Percentiles rank a stretch among this genome's conserved stretches.
Evolutionary conservation across 2,797 vertebrate genomes (phyloP).

Genomic region (Falco novaeseelandiae): DNA sequence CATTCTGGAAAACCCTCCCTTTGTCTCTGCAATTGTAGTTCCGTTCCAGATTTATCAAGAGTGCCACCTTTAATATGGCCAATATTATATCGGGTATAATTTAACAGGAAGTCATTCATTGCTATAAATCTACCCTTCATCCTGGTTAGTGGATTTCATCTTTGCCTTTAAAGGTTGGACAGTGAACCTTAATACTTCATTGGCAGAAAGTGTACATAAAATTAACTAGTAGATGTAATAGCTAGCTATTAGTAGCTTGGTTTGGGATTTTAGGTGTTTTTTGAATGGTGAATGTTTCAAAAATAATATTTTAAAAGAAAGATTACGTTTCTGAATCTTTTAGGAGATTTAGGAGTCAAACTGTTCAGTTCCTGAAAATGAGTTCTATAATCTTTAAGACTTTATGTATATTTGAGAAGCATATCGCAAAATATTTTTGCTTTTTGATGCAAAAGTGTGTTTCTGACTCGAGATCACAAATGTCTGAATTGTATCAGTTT

Average conservation of each 20-base stretch:
- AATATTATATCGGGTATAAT: neutral
- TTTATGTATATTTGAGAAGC: neutral
- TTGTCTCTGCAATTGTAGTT: rapidly evolving
- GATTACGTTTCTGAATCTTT: neutral
- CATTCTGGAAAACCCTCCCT: neutral
- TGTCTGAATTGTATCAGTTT: neutral
- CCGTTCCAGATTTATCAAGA: neutral
- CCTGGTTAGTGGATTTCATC: neutral
- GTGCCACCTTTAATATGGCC: neutral
- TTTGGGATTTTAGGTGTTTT: neutral
- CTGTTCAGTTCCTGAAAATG: neutral
- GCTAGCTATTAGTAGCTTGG: neutral
- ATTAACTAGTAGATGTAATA: neutral
- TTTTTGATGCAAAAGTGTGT: neutral
- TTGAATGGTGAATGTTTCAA: neutral
- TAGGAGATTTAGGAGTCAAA: neutral
- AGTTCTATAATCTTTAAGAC: neutral
- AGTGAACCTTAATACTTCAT: neutral
- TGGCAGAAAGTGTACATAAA: neutral
- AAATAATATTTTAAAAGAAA: neutral
- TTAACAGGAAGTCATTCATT: neutral
- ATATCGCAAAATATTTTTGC: neutral
- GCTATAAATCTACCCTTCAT: neutral
- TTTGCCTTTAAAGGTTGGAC: neutral
- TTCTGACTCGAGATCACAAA: neutral